Conservation (phyloP, 2,797 vertebrate genomes). For the Kryptopterus vitreolus region DNA sequence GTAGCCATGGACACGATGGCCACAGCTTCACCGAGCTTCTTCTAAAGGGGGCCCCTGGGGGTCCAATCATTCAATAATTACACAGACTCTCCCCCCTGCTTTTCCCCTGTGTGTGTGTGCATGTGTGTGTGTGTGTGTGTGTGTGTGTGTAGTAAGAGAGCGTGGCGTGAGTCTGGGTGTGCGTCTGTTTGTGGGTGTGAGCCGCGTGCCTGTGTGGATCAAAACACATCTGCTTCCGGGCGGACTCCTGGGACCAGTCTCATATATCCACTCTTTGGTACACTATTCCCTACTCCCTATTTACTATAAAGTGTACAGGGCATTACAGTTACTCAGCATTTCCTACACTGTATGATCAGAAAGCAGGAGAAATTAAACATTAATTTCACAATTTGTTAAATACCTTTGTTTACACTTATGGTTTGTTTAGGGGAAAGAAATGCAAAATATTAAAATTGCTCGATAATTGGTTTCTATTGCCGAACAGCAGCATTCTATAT, state of each 20-base stretch:
- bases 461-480: no score
- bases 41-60: slow-evolving; percentile 64
- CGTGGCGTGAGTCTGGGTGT: slow-evolving; percentile 33
- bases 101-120: slow-evolving; percentile 36
- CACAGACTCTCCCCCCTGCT: slow-evolving; percentile 31
- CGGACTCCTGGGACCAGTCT: slow-evolving; percentile 61
- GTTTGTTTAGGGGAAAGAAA: no score
- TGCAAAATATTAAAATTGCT: no score
- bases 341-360: background rate
- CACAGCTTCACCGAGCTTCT: slow-evolving; percentile 50
- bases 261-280: slow-evolving; percentile 41
- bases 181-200: slow-evolving; percentile 50
- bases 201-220: slow-evolving; percentile 73
- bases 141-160: slow-evolving; percentile 36
- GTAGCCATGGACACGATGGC: slow-evolving; percentile 54
- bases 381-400: no score
- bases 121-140: slow-evolving; percentile 40
- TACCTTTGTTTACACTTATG: no score
- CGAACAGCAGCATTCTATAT: no score
- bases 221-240: slow-evolving; percentile 69
- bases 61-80: slow-evolving; percentile 72
- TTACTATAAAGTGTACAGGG: background rate
- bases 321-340: background rate
- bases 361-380: no score
- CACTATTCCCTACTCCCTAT: slow-evolving; percentile 3